Conservation (phyloP, 2,797 vertebrate genomes). For the Acestrorhynchus altus region DNA sequence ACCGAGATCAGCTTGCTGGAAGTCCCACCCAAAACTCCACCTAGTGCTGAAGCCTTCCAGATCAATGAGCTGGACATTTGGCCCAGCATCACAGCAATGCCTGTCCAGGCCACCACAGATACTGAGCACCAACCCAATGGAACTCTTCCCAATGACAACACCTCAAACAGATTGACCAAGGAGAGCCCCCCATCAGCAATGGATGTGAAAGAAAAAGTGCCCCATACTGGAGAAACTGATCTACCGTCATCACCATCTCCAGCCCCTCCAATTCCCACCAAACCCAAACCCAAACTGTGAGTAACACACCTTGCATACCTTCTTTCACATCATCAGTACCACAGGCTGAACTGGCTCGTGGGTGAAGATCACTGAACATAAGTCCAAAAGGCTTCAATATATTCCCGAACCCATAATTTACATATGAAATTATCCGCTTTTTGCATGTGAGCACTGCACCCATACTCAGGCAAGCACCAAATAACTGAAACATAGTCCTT, state of each 20-base stretch:
- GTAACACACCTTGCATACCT: slow-evolving; percentile 69
- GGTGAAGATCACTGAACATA: background rate
- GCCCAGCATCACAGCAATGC: slow-evolving; percentile 74
- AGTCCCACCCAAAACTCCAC: slow-evolving; percentile 80
- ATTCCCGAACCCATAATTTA: background rate
- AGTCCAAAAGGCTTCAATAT: background rate
- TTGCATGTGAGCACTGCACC: background rate
- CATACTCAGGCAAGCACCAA: too few species aligned
- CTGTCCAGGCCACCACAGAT: slow-evolving; percentile 65
- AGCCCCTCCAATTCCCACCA: slow-evolving; percentile 87
- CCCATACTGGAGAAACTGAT: slow-evolving; percentile 45
- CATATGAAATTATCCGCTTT: background rate
- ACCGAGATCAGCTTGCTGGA: slow-evolving; percentile 87
- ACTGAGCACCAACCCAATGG: slow-evolving; percentile 69
- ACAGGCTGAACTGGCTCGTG: background rate
- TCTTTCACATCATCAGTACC: background rate
- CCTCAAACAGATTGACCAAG: slow-evolving; percentile 73
- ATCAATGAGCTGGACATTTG: slow-evolving; percentile 81
- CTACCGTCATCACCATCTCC: slow-evolving; percentile 68
- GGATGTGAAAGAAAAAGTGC: slow-evolving; percentile 31
- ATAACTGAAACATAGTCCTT: too few species aligned
- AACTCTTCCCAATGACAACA: slow-evolving; percentile 69
- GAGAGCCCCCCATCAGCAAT: slow-evolving; percentile 59
- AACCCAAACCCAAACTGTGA: slow-evolving; percentile 98
- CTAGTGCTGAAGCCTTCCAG: slow-evolving; percentile 73